phyloP scores from a whole-genome alignment of 2,888 invertebrate genomes.

The Cancer borealis region DNA sequence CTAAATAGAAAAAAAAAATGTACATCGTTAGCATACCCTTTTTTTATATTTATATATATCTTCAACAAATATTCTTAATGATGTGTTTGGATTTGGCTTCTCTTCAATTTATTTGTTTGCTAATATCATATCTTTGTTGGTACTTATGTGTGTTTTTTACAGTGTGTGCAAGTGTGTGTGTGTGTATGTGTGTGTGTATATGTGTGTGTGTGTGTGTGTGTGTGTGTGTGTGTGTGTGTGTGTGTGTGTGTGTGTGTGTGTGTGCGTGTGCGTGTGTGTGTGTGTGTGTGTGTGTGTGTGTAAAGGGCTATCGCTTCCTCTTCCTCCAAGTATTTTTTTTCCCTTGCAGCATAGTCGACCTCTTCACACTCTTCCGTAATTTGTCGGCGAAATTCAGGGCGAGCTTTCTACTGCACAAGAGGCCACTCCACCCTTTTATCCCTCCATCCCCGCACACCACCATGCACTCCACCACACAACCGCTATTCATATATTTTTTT shows the following conservation, averaged over 20 bases:
- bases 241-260: background rate
- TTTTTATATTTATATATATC: background rate
- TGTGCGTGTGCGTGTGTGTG: slow-evolving; percentile 31
- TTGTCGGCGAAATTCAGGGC: background rate
- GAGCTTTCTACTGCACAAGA: background rate
- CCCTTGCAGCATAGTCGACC: background rate
- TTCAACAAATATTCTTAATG: background rate
- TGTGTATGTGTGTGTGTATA: background rate
- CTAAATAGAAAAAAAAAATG: background rate
- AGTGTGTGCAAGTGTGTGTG: background rate
- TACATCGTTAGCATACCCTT: background rate
- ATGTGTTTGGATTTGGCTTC: background rate
- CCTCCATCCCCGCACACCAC: background rate
- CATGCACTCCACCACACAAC: background rate
- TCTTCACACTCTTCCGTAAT: slow-evolving; percentile 1
- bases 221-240: slow-evolving; percentile 41
- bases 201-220: background rate
- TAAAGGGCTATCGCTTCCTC: background rate
- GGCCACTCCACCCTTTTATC: background rate
- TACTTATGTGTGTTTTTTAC: background rate
- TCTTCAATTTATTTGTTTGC: background rate
- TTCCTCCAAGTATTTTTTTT: background rate
- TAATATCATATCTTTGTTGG: background rate
- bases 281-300: slow-evolving; percentile 24
- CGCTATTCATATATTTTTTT: background rate